Base-by-base conservation (phyloP, 2,113 vertebrate genomes). In the Phoenicopterus ruber region DNA sequence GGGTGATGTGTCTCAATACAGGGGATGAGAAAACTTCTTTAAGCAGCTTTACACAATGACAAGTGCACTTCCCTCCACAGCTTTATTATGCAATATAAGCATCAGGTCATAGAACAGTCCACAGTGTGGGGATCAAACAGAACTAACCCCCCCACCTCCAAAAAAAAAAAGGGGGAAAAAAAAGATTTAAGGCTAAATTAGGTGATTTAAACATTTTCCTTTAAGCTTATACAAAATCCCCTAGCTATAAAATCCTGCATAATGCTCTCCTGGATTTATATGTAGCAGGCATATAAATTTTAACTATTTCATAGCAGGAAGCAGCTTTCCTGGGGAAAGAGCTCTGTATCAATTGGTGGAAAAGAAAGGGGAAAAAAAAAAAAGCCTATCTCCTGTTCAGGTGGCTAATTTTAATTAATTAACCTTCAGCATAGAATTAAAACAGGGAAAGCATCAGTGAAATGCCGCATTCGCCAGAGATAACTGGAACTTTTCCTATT, bases 201-300 rank as follows among this genome's bases (percentile, higher is more conserved):
- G 98, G 98, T 98, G 98, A 98, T 98, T 98, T 98, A 98, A 98
- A 98, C 98, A 97, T 98, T 98, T 98, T 98, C 97, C 98, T 98
- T 98, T 97, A 98, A 98, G 98, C 98, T 98, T 98, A 98, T 98
- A 98, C 98, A 98, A 98, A 98, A 98, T 98, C 98, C 98, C 97
- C 97, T 98, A 97, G 97, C 98, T 98, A 97, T 98, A 98, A 98
- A 98, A 98, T 98, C 98, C 98, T 95, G 96, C 98, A 98, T 98
- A 98, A 98, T 98, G 97, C 98, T 98, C 95, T 96, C 96, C 97
- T 98, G 98, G 98, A 98, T 98, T 98, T 98, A 98, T 98, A 97
- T 98, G 97, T 98, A 97, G 97, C 97, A 97, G 96, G 98, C 97
- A 98, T 98, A 98, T 98, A 98, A 98, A 98, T 98, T 98, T 98